Evolutionary conservation across 2,888 invertebrate species (phyloP), one percentile per base, ranked within the genome.

Genomic region (Ectemnius lituratus): DNA sequence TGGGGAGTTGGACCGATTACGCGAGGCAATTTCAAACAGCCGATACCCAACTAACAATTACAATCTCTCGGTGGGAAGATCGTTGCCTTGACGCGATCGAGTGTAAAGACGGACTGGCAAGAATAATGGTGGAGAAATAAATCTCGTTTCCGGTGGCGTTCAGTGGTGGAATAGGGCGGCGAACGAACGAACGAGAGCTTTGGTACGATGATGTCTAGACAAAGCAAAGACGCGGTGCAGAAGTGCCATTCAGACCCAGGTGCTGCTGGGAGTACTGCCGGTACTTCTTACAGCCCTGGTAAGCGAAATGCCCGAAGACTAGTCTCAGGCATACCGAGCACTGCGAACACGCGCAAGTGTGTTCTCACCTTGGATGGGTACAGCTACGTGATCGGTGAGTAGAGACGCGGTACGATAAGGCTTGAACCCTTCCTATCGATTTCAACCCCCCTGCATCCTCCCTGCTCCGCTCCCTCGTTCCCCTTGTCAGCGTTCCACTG

Each of bases 311-410:
- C 87, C 60, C 86, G 85, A 14, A 80, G 71, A 80, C 88, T 82
- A 87, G 86, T 89, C 81, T 84, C 82, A 14, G 87, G 82, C 87
- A 76, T 87, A 88, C 81, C 86, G 85, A 85, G 88, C 88, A 93
- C 85, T 45, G 80, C 90, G 62, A 94, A 94, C 75, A 93, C 95
- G 27, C 93, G 95, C 88, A 95, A 95, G 92, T 97, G 96, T 92
- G 95, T 96, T 78, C 94, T 96, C 81, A 96, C 96, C 61, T 93
- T 97, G 83, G 96, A 96, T 90, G 96, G 96, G 86, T 96, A 96
- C 92, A 96, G 95, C 79, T 97, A 97, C 91, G 96, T 96, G 85
- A 97, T 97, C 92, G 96, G 97, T 96, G 75, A 83, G 83, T 83
- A 78, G 67, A 59, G 60, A 49, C 61, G 8, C 37, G 11, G 3